phyloP scores from a whole-genome alignment of 2,113 vertebrate species.

The Cercocebus atys region DNA sequence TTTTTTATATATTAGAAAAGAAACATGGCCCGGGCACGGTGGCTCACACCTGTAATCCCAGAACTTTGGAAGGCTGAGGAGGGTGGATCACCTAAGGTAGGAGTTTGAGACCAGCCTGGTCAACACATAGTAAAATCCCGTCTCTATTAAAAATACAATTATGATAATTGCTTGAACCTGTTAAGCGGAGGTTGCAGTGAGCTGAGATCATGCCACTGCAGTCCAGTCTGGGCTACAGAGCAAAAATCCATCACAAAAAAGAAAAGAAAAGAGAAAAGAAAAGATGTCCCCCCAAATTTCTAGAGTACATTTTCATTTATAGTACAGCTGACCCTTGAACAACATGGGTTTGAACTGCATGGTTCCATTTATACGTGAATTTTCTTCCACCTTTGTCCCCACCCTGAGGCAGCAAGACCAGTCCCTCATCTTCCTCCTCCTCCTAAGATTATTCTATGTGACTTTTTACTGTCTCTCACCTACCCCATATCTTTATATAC shows the following conservation, averaged over 20 bases:
- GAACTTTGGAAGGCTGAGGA: no score
- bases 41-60: no score
- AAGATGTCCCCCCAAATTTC: background rate
- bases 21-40: rapidly evolving
- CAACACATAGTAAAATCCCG: no score
- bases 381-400: background rate
- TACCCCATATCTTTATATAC: background rate
- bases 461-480: background rate
- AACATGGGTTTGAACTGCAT: background rate
- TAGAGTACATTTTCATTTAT: background rate
- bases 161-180: no score
- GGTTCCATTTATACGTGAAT: background rate
- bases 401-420: background rate
- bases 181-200: no score
- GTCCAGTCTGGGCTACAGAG: no score
- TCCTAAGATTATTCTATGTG: background rate
- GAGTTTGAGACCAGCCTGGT: no score
- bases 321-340: background rate
- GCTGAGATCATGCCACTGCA: no score
- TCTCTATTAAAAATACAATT: no score
- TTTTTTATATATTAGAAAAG: background rate
- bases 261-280: background rate
- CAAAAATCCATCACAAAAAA: no score
- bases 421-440: background rate
- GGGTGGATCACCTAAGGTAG: no score